These are phyloP conservation scores for Drosophila monieri DNA, from an alignment of 2,888 invertebrate species.

Conservation along the genomic window DNA sequence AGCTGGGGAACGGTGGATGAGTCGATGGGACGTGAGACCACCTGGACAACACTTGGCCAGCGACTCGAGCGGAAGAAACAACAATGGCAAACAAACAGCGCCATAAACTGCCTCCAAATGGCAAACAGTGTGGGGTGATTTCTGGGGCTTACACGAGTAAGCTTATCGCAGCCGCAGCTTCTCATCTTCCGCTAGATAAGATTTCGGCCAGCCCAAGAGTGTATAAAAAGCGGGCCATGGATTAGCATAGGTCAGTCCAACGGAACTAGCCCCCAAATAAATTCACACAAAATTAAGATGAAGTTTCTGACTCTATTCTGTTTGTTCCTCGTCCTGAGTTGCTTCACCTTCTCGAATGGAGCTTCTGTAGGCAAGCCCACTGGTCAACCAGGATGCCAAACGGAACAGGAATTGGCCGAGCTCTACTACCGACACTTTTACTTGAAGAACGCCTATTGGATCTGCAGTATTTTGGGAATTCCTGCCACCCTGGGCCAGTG, in stretches of 20 bases:
- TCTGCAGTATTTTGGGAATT: slow-evolving; percentile 53
- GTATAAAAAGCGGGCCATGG: slow-evolving; percentile 47
- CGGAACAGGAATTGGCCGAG: slow-evolving; percentile 59
- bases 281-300: slow-evolving; percentile 42
- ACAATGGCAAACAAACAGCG: slow-evolving; percentile 65
- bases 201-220: slow-evolving; percentile 22
- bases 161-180: slow-evolving; percentile 42
- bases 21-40: slow-evolving; percentile 5
- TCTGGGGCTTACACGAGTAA: slow-evolving; percentile 4
- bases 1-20: slow-evolving; percentile 11
- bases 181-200: slow-evolving; percentile 57
- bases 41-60: slow-evolving; percentile 14
- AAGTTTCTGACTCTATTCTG: slow-evolving; percentile 41
- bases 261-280: neutral
- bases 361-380: slow-evolving; percentile 42
- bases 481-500: slow-evolving; percentile 56
- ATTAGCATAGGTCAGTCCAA: slow-evolving; percentile 55
- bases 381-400: slow-evolving; percentile 70
- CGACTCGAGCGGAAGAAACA: slow-evolving; percentile 39
- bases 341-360: slow-evolving; percentile 23
- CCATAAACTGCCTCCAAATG: slow-evolving; percentile 57
- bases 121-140: slow-evolving; percentile 41
- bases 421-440: slow-evolving; percentile 53
- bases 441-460: slow-evolving; percentile 63
- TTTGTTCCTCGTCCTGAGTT: slow-evolving; percentile 38